Base-by-base conservation (phyloP, 2,113 vertebrate genomes). In the Grammomys surdaster region DNA sequence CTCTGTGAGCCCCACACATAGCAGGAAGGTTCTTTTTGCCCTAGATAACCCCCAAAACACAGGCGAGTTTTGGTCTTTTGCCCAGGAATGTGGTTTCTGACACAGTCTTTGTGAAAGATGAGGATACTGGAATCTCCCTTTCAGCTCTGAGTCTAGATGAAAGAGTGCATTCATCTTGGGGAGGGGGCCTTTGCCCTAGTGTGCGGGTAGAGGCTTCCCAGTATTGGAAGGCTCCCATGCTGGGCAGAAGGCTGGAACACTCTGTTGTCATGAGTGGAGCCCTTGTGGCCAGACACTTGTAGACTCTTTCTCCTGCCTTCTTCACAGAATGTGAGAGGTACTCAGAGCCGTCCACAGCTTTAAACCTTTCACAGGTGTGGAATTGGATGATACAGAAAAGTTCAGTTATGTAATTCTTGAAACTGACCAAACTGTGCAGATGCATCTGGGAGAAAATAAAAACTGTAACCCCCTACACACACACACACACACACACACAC, bases 341-440 rank as follows among this genome's bases (percentile, higher is more conserved):
- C 60, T 69, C 73, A 28, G 78, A 36, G 56, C 19, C 20, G 75
- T 5, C 36, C 51, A 87, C 46, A 77, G 63, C 9, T 33, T 93
- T 76, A 76, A 86, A 33, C 56, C 82, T 82, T 76, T 46, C 22
- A 9, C 16, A 78, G 85, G 85, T 22, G 9, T 36, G 20, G 31
- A 48, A 58, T 75, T n/a, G 46, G 54, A 56, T 85, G 80, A 46
- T 7, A 63, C 13, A 60, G 60, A 91, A 63, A 72, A n/a, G 7
- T 67, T 89, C 63, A 17, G 24, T 56, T 54, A 33, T 89, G 84
- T 48, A 31, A 63, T 60, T 92, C 80, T 95, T 97, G 69, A 85
- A 92, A 73, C 28, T 67, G 60, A 16, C 28, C 31, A 36, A 65
- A 46, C 43, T 31, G 14, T 48, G 17, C 28, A 7, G 19, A 94